A percentile compares a stretch with the other conserved stretches of the same genome.
These are phyloP conservation scores for Glyphotaelius pellucidus DNA, from an alignment of 2,888 invertebrate species.

Conservation along the genomic window DNA sequence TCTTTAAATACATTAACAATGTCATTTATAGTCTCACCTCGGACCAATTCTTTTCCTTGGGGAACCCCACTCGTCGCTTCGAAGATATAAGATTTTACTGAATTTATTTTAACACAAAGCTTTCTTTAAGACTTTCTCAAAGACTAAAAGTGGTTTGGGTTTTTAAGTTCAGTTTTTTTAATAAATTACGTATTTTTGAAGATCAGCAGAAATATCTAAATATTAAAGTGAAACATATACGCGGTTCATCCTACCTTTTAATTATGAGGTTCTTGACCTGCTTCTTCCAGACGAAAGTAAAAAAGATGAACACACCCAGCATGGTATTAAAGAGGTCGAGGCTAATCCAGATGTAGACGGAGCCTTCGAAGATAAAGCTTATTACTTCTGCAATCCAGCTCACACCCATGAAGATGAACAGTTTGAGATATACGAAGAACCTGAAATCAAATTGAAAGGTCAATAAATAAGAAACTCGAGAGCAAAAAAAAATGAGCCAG, in stretches of 20 bases:
- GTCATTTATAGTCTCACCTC: too few relatives aligned
- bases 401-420: slow-evolving; percentile 91
- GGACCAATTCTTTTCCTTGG: too few relatives aligned
- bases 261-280: slow-evolving; percentile 74
- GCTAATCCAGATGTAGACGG: slow-evolving; percentile 75
- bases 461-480: not conserved
- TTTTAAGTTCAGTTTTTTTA: too few relatives aligned
- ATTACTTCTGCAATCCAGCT: slow-evolving; percentile 90
- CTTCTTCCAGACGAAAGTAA: slow-evolving; percentile 81
- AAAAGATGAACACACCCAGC: slow-evolving; percentile 79
- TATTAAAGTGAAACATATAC: not conserved
- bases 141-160: too few relatives aligned
- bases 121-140: too few relatives aligned
- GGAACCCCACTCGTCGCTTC: too few relatives aligned
- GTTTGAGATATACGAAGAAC: slow-evolving; percentile 70
- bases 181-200: too few relatives aligned
- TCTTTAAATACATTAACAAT: too few relatives aligned
- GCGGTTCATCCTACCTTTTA: slow-evolving; percentile 71
- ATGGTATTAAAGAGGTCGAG: slow-evolving; percentile 79
- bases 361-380: slow-evolving; percentile 81
- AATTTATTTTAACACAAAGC: too few relatives aligned
- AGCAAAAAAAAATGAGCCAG: too few relatives aligned
- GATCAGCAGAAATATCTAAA: not conserved
- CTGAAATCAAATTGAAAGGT: slow-evolving; percentile 72
- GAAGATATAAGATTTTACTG: too few relatives aligned